Conservation (phyloP, 1,140 invertebrate species). For the Tetragonula clypearis region DNA sequence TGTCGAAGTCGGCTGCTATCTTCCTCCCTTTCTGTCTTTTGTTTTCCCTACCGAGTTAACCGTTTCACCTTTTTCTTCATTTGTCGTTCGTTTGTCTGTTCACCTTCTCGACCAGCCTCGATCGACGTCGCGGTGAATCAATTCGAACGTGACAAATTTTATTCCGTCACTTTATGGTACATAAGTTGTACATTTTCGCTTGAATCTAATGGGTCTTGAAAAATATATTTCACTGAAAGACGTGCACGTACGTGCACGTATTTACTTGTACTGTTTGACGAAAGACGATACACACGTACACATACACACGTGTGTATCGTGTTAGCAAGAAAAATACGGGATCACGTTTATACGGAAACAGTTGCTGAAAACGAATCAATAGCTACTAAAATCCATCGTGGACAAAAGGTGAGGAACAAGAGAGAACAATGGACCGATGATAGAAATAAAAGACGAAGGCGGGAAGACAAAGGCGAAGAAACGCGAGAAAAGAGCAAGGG, state of each 20-base stretch:
- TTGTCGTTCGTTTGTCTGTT: background rate
- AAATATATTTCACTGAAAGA: background rate
- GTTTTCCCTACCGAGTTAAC: constrained; percentile 21
- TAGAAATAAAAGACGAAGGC: constrained; percentile 8
- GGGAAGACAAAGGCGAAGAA: background rate
- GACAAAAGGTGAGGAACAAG: background rate
- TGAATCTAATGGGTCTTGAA: background rate
- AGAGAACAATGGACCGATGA: background rate
- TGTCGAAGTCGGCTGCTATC: constrained; percentile 31
- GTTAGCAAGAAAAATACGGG: background rate
- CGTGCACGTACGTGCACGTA: background rate
- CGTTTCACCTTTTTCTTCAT: background rate
- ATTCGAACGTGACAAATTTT: background rate
- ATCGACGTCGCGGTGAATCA: too few species aligned
- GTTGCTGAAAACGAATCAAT: background rate
- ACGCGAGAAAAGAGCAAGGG: constrained; percentile 7
- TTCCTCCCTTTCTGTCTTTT: constrained; percentile 66
- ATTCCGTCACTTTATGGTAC: background rate
- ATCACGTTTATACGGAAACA: background rate
- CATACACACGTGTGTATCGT: background rate
- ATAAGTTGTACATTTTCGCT: background rate
- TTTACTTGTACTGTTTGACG: background rate
- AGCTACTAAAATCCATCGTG: background rate
- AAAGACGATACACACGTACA: too few species aligned
- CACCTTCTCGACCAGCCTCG: background rate